Evolutionary conservation across 1,140 invertebrate species (phyloP).

Genomic region (Panagrolaimus sp.): DNA sequence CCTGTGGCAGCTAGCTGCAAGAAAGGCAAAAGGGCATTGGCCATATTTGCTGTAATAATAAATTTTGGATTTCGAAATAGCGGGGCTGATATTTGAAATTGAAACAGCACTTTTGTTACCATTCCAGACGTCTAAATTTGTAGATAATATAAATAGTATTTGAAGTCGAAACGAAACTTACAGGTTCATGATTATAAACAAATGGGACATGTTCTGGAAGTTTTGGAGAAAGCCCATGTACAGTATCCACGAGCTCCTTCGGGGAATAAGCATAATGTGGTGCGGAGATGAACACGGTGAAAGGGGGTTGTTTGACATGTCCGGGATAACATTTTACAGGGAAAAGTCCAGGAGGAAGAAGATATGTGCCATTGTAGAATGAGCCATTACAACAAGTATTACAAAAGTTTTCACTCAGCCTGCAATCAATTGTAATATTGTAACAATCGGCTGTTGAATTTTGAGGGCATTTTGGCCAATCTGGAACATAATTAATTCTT

Average conservation of each 20-base stretch:
- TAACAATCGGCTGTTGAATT: neutral
- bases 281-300: constrained; percentile 8
- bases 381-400: constrained; percentile 29
- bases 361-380: constrained; percentile 31
- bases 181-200: constrained; percentile 16
- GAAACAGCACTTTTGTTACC: neutral
- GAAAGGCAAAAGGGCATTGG: constrained; percentile 12
- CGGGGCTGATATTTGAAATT: constrained; percentile 14
- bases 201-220: constrained; percentile 13
- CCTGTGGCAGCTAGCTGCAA: neutral
- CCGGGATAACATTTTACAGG: constrained; percentile 34
- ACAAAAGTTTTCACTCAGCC: constrained; percentile 26
- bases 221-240: constrained; percentile 8
- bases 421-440: constrained; percentile 25
- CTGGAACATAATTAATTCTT: constrained; percentile 33
- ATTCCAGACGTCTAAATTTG: constrained; percentile 10
- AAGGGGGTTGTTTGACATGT: neutral
- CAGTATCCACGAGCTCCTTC: constrained; percentile 1
- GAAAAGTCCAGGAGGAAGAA: constrained; percentile 35
- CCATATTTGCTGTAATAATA: neutral
- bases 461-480: constrained; percentile 34
- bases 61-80: constrained; percentile 15
- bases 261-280: constrained; percentile 22
- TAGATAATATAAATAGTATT: neutral
- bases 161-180: neutral